Evolutionary conservation across 2,888 invertebrate species (phyloP), one percentile per base, ranked within the genome.

Genomic region (Nomada ferruginata): DNA sequence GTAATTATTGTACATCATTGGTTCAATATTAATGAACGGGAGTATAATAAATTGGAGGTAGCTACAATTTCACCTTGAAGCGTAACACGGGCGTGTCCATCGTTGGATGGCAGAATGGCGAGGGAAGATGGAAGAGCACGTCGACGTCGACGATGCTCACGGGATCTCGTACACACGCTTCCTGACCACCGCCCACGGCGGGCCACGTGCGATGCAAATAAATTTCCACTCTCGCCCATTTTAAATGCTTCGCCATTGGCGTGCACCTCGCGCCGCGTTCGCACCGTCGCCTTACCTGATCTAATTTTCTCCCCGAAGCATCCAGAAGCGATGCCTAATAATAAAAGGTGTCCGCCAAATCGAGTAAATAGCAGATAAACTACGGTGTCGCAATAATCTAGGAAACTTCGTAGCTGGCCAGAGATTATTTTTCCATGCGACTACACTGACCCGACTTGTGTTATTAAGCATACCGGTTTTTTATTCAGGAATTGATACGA

Each of bases 131-230:
- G 18, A 15, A 18, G 3, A 50, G 29, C 1, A 1, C 2, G 44
- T 55, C 29, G 13, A 66, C 42, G 71, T n/a, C 23, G 47, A 44
- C 59, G 52, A 72, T 26, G 53, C 55, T 57, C n/a, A 36, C 29
- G 50, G 50, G 66, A 82, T 66, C 44, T 73, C 50, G 47, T 55
- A 74, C 64, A 53, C 65, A 52, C 47, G 63, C 26, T 64, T 77
- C 64, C 55, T 59, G 59, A 64, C 52, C 69, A 61, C 57, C 70
- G 71, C 61, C 47, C 61, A 74, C 61, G 52, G 9, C 53, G 44
- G 50, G 47, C 57, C 80, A 70, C 87, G 85, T 84, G 84, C 69
- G 57, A 63, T 60, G 78, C 63, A 73, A 85, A 85, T 78, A 83
- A 86, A 85, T 85, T 82, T 79, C 65, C 77, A 55, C 68, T 74